Base-by-base conservation (phyloP, 1,140 invertebrate genomes). In the Pinna nobilis region DNA sequence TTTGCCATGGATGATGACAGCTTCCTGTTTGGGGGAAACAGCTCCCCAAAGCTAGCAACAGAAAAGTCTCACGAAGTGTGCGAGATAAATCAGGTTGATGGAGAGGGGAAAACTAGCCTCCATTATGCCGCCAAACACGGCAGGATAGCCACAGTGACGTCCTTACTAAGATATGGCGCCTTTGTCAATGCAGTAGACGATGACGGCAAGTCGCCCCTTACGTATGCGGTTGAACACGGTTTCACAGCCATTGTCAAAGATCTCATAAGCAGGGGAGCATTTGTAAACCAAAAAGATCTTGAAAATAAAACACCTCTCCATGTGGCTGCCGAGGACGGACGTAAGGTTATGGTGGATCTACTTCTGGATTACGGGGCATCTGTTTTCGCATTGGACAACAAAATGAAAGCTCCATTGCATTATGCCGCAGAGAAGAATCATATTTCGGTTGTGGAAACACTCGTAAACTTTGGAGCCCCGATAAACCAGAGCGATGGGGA, bases 371-470 rank as follows among this genome's bases (percentile, higher is more conserved):
- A 50, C 23, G 39, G 61, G 20, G 73, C 66, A 9, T 70, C 73
- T 0, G 66, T 75, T 30, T 70, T 51, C 28, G 44, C 53, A 50
- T n/a, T 70, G 0, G 73, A 75, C 41, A 39, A 33, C 5, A 23
- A 57, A 11, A 49, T 75, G 66, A 75, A 70, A 41, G 60, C 66
- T 6, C 47, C 73, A 7, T n/a, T 75, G 18, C 73, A 75, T 47
- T 75, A 75, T 51, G 73, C 73, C n/a, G 73, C 66, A 3, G 73
- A 75, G 33, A 75, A 75, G 30, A 70, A 75, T 30, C 51, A 37
- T 23, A 41, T 60, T 20, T 47, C 59, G 30, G 59, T 69, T 15
- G 49, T 63, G 3, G 57, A 64, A 18, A 35, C 37, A 13, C 59
- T 75, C 6, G 28, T 75, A 13, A 69, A 53, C 18, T 51, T 37